Conservation (phyloP, 2,113 vertebrate species). For the Ptilonorhynchus violaceus region DNA sequence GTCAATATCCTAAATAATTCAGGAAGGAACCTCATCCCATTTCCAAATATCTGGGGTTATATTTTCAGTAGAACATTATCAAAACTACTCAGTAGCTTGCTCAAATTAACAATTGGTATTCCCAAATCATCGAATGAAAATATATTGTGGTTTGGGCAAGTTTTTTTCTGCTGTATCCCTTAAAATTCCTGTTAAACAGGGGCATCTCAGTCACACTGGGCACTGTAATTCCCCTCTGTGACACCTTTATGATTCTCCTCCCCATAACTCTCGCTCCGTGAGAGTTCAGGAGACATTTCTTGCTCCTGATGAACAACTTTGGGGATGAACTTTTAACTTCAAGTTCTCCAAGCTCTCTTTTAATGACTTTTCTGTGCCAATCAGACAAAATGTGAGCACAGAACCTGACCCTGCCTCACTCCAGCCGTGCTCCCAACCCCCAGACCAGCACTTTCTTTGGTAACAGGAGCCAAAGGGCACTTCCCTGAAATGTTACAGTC, state of each 20-base stretch:
- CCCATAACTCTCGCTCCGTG: neutral
- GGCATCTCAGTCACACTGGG: neutral
- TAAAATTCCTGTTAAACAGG: neutral
- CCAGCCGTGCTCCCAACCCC: neutral
- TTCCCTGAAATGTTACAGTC: neutral
- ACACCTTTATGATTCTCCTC: neutral
- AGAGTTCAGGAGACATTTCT: neutral
- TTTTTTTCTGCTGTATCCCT: neutral
- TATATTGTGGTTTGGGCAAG: fast-evolving
- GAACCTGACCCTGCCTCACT: neutral
- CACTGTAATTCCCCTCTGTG: neutral
- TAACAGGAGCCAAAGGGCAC: neutral
- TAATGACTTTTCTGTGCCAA: neutral
- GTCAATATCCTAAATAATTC: constrained; percentile 62
- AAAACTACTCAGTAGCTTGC: neutral
- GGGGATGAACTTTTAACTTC: neutral
- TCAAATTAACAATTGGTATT: neutral
- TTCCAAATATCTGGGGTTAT: neutral
- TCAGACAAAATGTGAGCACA: neutral
- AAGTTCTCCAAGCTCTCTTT: neutral
- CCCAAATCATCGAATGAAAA: neutral
- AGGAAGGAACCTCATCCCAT: neutral
- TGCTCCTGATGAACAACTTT: neutral
- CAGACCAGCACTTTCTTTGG: neutral
- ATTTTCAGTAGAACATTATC: neutral